These are phyloP conservation scores for Orthonevra nobilis DNA, from an alignment of 2,888 invertebrate genomes.

Conservation along the genomic window DNA sequence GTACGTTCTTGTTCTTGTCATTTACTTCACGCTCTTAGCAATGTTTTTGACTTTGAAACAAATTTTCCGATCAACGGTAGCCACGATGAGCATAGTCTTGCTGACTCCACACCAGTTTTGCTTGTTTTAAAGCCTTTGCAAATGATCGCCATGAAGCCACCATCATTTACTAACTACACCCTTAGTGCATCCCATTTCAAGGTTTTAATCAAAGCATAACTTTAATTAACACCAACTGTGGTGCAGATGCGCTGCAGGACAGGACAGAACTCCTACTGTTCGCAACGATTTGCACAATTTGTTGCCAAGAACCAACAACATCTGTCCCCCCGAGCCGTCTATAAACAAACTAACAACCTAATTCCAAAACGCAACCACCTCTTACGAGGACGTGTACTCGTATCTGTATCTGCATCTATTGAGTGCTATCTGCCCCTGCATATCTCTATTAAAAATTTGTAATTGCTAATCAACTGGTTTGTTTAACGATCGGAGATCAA, in stretches of 20 bases:
- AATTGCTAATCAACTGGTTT: slow-evolving; percentile 69
- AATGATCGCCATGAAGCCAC: no score
- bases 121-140: no score
- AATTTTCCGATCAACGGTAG: no score
- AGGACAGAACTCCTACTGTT: neutral
- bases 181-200: no score
- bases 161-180: no score
- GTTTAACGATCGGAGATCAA: slow-evolving; percentile 63
- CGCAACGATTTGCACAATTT: slow-evolving; percentile 51
- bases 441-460: slow-evolving; percentile 64
- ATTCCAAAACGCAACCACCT: slow-evolving; percentile 27
- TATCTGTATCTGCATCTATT: neutral
- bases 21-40: no score
- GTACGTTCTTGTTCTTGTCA: no score
- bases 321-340: slow-evolving; percentile 27
- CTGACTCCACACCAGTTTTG: no score
- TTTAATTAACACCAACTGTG: slow-evolving; percentile 41
- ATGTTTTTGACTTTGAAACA: no score
- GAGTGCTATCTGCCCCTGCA: neutral
- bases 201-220: slow-evolving; percentile 38
- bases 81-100: no score
- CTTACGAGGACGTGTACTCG: neutral
- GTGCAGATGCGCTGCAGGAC: slow-evolving; percentile 26
- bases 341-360: slow-evolving; percentile 60
- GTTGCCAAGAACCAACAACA: slow-evolving; percentile 19